These are phyloP conservation scores for Styela plicata DNA, from an alignment of 23 tunicate genomes.

Conservation along the genomic window DNA sequence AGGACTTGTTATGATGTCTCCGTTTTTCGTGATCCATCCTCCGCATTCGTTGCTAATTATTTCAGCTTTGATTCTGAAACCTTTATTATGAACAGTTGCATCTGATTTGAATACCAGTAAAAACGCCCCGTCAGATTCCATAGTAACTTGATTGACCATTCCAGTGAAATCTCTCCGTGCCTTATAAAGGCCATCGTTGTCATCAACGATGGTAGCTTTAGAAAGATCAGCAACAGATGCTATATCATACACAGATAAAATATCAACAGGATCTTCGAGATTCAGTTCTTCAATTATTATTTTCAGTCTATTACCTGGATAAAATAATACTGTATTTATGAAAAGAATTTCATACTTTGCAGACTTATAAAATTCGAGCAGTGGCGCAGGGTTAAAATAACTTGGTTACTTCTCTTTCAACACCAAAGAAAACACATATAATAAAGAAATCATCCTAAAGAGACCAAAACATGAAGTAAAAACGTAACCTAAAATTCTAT, in stretches of 20 bases:
- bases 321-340: no score
- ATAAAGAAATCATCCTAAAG: no score
- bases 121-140: slow-evolving; percentile 15
- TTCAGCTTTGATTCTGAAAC: slow-evolving; percentile 17
- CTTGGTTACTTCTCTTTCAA: no score
- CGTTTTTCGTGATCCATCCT: neutral
- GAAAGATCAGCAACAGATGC: neutral
- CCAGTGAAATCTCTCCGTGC: slow-evolving; percentile 19
- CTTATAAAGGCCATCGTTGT: neutral
- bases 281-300: slow-evolving; percentile 22
- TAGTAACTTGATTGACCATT: slow-evolving; percentile 10
- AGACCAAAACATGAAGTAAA: no score
- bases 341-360: no score
- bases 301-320: slow-evolving; percentile 3
- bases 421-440: no score
- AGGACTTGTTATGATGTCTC: slow-evolving; percentile 23
- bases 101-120: slow-evolving; percentile 8
- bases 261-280: slow-evolving; percentile 34
- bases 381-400: no score
- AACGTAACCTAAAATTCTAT: no score
- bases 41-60: slow-evolving; percentile 7
- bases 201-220: neutral
- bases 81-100: neutral
- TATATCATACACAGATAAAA: slow-evolving; percentile 3
- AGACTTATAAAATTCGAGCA: no score